Evolutionary conservation across 2,797 vertebrate species (phyloP).

Genomic region (Pipistrellus pygmaeus): DNA sequence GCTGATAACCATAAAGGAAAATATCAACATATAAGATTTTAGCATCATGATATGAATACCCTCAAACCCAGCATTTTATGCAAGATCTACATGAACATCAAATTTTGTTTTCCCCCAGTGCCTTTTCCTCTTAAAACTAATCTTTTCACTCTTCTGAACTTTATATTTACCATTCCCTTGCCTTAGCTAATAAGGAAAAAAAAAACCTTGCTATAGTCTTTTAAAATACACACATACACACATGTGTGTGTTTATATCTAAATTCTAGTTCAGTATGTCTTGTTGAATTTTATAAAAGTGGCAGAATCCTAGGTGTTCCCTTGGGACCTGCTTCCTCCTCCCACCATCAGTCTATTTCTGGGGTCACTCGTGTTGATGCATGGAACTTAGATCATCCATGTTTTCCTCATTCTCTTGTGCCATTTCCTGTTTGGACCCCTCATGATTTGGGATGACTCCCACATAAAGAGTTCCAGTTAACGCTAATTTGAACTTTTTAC

Average conservation of each 20-base stretch:
- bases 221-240: not conserved
- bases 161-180: not conserved
- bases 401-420: not conserved
- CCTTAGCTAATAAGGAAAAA: not conserved
- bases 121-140: not conserved
- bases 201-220: not conserved
- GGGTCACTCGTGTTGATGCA: not conserved
- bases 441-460: constrained; percentile 49
- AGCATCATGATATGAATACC: not conserved
- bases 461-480: not conserved
- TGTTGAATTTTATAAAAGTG: not conserved
- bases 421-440: constrained; percentile 10
- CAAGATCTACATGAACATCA: not conserved
- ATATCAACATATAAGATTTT: not conserved
- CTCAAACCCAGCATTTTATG: not conserved
- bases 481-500: constrained; percentile 73
- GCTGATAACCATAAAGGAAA: not conserved
- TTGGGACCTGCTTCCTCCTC: not conserved
- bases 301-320: not conserved
- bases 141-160: not conserved
- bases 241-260: not conserved
- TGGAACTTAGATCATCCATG: not conserved
- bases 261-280: not conserved
- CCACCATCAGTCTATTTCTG: accelerated
- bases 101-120: not conserved